Percentiles rank a stretch among this genome's conserved stretches.
phyloP scores from a whole-genome alignment of 2,113 vertebrate species.

The Megaceryle maxima region DNA sequence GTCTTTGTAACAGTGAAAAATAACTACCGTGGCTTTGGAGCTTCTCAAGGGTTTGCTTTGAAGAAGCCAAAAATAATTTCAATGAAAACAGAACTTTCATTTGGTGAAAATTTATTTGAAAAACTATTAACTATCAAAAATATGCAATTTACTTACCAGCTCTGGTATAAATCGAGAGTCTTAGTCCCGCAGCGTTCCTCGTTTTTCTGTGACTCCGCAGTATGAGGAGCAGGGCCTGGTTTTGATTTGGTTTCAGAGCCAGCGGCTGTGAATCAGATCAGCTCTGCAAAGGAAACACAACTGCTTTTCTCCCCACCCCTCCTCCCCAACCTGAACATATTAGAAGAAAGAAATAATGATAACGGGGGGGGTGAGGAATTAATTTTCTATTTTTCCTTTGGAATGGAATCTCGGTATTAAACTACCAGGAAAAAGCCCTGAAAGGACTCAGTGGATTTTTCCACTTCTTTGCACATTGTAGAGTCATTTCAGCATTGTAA shows the following conservation, averaged over 20 bases:
- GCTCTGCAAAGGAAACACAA: background rate
- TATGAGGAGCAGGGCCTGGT: background rate
- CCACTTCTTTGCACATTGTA: constrained; percentile 21
- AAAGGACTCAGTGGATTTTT: constrained; percentile 7
- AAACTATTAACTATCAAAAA: background rate
- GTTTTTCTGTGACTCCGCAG: background rate
- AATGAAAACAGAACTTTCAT: background rate
- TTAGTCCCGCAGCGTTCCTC: background rate
- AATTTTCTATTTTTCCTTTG: background rate
- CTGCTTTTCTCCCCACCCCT: background rate
- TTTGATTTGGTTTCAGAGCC: background rate
- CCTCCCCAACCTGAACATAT: background rate
- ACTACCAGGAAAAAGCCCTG: background rate
- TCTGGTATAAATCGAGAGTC: background rate
- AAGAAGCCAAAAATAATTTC: background rate
- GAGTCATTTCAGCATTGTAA: constrained; percentile 32
- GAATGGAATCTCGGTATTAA: background rate
- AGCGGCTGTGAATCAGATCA: background rate
- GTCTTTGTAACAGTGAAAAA: background rate
- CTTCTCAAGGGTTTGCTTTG: background rate
- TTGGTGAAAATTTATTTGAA: background rate
- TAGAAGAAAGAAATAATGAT: constrained; percentile 1
- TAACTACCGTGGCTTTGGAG: background rate
- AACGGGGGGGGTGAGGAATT: background rate
- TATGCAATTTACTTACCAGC: background rate